Conservation (phyloP, 1,140 invertebrate genomes). For the Zaprionus kolodkinae region DNA sequence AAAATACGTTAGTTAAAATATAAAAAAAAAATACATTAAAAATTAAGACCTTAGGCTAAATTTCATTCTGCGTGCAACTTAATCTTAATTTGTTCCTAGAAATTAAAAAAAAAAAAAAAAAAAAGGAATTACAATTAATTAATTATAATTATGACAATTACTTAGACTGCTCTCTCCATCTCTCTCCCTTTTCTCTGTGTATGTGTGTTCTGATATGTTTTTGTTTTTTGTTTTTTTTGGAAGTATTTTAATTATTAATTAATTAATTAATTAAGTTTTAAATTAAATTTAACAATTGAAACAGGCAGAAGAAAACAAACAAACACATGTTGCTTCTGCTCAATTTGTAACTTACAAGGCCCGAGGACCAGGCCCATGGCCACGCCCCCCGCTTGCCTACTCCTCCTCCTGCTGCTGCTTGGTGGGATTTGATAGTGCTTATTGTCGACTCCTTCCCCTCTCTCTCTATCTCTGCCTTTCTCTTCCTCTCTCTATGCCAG, state of each 20-base stretch:
- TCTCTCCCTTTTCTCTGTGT: constrained; percentile 23
- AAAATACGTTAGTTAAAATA: constrained; percentile 34
- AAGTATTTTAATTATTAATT: constrained; percentile 32
- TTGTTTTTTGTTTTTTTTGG: constrained; percentile 38
- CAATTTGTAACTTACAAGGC: constrained; percentile 38
- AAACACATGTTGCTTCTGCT: constrained; percentile 16
- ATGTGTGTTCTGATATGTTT: constrained; percentile 51
- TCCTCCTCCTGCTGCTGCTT: constrained; percentile 29
- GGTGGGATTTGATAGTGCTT: constrained; percentile 52
- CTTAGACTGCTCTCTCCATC: constrained; percentile 8
- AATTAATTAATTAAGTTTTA: constrained; percentile 15
- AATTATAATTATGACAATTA: constrained; percentile 26
- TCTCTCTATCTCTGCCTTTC: not conserved
- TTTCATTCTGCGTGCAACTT: constrained; percentile 28
- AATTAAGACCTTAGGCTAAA: constrained; percentile 24
- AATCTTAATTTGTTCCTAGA: constrained; percentile 66
- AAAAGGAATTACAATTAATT: constrained; percentile 29
- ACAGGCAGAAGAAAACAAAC: constrained; percentile 16
- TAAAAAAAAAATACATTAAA: constrained; percentile 34
- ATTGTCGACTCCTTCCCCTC: constrained; percentile 9
- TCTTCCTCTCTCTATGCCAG: constrained; percentile 40
- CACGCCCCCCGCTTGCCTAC: constrained; percentile 46
- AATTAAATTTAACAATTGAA: constrained; percentile 44
- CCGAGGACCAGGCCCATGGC: constrained; percentile 49
- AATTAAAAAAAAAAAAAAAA: constrained; percentile 51